Evolutionary conservation across 1,140 invertebrate genomes (phyloP).

Genomic region (Caenorhabditis brenneri): DNA sequence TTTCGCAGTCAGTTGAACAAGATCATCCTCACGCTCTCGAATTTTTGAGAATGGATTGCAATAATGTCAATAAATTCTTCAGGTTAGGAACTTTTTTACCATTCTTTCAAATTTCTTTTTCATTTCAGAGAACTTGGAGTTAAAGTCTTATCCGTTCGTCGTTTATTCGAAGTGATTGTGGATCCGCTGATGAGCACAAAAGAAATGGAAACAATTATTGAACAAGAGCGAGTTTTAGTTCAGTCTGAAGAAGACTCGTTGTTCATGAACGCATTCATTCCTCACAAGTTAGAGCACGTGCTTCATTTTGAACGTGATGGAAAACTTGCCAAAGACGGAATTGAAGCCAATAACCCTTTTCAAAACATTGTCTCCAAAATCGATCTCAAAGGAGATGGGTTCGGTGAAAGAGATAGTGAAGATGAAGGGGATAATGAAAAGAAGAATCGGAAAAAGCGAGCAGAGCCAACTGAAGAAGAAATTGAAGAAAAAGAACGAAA

Average conservation of each 20-base stretch:
- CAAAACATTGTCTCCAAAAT: slow-evolving; percentile 68
- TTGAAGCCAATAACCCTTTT: slow-evolving; percentile 74
- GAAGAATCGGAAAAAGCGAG: slow-evolving; percentile 56
- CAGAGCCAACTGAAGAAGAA: slow-evolving; percentile 58
- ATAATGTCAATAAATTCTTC: slow-evolving; percentile 91
- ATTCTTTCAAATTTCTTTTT: not conserved
- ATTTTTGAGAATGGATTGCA: slow-evolving; percentile 92
- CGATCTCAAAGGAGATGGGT: slow-evolving; percentile 59
- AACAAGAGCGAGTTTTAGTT: slow-evolving; percentile 73
- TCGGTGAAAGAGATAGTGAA: not conserved
- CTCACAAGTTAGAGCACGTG: slow-evolving; percentile 88
- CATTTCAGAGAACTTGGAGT: slow-evolving; percentile 80
- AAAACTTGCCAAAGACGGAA: slow-evolving; percentile 79
- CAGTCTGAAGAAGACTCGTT: slow-evolving; percentile 78
- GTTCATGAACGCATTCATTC: slow-evolving; percentile 92
- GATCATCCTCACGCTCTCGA: slow-evolving; percentile 93
- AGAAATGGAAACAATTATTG: slow-evolving; percentile 36
- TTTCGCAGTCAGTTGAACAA: slow-evolving; percentile 96
- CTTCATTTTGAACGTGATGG: slow-evolving; percentile 89
- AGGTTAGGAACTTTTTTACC: not conserved
- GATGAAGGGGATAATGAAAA: slow-evolving; percentile 50
- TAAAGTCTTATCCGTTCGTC: slow-evolving; percentile 85
- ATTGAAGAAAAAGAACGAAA: slow-evolving; percentile 74
- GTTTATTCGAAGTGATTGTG: slow-evolving; percentile 94
- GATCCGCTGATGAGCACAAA: slow-evolving; percentile 81